A percentile compares a stretch with the other conserved stretches of the same genome.
Evolutionary conservation across 1,140 invertebrate genomes (phyloP).

Genomic region (Acromyrmex echinatior): DNA sequence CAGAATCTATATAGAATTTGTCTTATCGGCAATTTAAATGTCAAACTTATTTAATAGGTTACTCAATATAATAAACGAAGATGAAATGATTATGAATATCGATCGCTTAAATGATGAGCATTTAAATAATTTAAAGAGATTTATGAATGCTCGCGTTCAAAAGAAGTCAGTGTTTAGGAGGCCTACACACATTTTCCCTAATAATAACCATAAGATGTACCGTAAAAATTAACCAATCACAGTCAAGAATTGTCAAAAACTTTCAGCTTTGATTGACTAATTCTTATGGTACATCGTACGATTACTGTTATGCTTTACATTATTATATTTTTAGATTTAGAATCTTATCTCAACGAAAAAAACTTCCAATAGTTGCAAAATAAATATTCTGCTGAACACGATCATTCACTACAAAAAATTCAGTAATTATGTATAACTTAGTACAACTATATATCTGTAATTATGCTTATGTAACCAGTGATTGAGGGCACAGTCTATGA

Average conservation of each 20-base stretch:
- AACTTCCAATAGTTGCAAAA: no score
- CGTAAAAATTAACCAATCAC: no score
- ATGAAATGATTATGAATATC: not conserved
- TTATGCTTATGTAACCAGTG: constrained; percentile 7
- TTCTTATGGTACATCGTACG: no score
- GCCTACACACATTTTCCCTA: no score
- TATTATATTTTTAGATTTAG: no score
- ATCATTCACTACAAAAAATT: not conserved
- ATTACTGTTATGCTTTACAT: no score
- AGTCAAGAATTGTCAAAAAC: no score
- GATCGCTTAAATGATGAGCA: not conserved
- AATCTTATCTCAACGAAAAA: no score
- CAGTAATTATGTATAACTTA: not conserved
- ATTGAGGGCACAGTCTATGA: not conserved
- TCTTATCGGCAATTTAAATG: constrained; percentile 11
- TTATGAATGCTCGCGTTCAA: not conserved
- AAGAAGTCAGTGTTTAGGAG: no score
- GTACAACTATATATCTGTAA: not conserved
- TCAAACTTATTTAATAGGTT: not conserved
- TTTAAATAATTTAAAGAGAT: not conserved
- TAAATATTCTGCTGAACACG: no score
- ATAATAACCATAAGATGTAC: no score
- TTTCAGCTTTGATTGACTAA: no score
- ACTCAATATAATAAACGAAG: not conserved
- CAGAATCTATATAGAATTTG: not conserved